A percentile compares a stretch with the other conserved stretches of the same genome.
Evolutionary conservation across 2,888 invertebrate genomes (phyloP).

Genomic region (Matsumyia berberina): DNA sequence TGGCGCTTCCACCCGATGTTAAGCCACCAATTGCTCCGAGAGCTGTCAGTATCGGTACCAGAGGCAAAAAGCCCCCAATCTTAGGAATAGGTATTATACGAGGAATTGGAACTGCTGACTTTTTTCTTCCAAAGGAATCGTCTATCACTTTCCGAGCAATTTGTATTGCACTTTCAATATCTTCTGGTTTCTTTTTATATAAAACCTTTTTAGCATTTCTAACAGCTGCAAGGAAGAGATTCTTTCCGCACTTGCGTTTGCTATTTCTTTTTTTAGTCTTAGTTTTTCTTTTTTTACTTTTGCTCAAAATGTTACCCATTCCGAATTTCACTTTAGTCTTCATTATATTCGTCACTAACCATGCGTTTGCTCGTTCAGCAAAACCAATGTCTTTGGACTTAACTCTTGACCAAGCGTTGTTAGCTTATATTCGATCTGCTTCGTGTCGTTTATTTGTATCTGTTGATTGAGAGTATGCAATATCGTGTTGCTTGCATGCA

Average conservation of each 20-base stretch:
- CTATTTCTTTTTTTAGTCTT: constrained; percentile 3
- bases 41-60: no score
- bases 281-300: constrained; percentile 1
- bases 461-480: constrained; percentile 52
- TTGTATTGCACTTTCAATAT: constrained; percentile 67
- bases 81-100: constrained; percentile 6
- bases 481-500: constrained; percentile 31
- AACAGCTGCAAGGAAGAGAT: constrained; percentile 38
- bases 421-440: constrained; percentile 49
- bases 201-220: constrained; percentile 43
- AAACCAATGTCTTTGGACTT: constrained; percentile 57
- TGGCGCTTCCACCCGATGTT: background rate
- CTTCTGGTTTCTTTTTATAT: constrained; percentile 58
- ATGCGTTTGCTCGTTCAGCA: constrained; percentile 61
- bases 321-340: constrained; percentile 68
- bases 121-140: constrained; percentile 39
- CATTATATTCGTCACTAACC: constrained; percentile 66
- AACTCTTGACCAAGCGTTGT: constrained; percentile 62
- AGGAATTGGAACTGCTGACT: background rate
- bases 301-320: constrained; percentile 56
- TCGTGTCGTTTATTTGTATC: constrained; percentile 32
- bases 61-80: background rate
- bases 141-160: constrained; percentile 60
- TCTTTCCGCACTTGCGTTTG: constrained; percentile 7
- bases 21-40: background rate